Conservation (phyloP, 2,888 invertebrate genomes). For the Mesochorus sp. region DNA sequence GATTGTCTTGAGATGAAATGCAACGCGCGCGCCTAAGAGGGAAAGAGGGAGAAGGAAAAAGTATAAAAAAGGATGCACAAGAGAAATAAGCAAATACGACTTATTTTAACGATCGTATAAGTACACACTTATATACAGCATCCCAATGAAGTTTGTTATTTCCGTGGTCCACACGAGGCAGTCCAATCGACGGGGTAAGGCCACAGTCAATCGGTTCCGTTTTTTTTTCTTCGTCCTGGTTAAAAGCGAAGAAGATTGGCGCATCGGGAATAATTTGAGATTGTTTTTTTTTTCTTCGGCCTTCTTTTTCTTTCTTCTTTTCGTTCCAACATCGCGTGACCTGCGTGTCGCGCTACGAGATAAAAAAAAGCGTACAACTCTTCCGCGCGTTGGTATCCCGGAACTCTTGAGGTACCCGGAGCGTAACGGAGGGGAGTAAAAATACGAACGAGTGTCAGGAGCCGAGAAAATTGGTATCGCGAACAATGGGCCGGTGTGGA, state of each 20-base stretch:
- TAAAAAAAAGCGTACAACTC: constrained; percentile 8
- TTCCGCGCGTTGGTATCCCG: constrained; percentile 2
- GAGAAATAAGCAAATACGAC: background rate
- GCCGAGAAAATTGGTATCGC: constrained; percentile 34
- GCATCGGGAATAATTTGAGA: background rate
- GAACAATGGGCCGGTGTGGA: constrained; percentile 40
- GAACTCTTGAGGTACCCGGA: constrained; percentile 21
- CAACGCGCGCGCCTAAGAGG: background rate
- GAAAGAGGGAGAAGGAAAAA: background rate
- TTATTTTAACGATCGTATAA: background rate
- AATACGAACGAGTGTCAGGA: constrained; percentile 3
- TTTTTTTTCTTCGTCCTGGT: background rate
- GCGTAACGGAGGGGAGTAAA: constrained; percentile 23
- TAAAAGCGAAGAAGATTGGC: constrained; percentile 10
- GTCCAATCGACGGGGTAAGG: no score
- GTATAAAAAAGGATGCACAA: background rate
- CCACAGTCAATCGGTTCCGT: background rate
- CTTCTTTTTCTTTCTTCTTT: background rate
- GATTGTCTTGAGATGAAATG: background rate
- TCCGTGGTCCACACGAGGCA: background rate
- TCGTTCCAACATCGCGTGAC: constrained; percentile 52
- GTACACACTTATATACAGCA: background rate
- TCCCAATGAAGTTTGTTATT: background rate
- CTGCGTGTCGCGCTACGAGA: constrained; percentile 54
- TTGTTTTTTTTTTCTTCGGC: no score